Conservation (phyloP, 2,797 vertebrate genomes). For the Potorous gilbertii region DNA sequence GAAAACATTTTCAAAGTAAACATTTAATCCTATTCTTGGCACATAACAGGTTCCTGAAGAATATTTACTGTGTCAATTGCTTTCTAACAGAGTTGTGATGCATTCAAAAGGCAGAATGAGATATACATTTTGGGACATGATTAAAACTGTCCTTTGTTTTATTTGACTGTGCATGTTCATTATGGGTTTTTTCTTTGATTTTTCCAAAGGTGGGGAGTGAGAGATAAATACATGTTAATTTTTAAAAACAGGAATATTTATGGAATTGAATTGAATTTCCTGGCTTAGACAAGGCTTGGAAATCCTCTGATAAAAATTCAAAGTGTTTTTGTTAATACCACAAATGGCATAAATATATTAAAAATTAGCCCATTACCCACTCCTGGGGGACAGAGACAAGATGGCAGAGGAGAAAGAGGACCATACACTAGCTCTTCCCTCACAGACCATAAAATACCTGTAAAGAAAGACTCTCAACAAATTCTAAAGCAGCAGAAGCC, state of each 20-base stretch:
- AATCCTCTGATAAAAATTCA: neutral
- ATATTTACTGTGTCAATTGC: neutral
- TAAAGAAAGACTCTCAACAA: no score
- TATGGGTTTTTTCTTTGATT: neutral
- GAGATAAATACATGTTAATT: neutral
- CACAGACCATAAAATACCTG: no score
- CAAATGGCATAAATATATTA: neutral
- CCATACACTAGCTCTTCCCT: no score
- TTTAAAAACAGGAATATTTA: neutral
- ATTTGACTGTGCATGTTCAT: neutral
- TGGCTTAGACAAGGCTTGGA: neutral
- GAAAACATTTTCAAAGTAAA: neutral
- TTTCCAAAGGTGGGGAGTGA: neutral
- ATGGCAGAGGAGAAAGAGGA: no score
- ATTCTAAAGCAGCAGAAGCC: no score
- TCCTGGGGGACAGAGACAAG: no score
- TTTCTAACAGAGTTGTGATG: neutral
- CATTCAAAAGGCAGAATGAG: neutral
- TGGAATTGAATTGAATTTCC: neutral
- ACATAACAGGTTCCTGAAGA: neutral
- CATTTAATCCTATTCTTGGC: neutral
- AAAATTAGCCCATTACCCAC: neutral
- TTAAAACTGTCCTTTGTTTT: neutral
- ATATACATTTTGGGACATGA: neutral
- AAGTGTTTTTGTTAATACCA: neutral